Evolutionary conservation across 1,140 invertebrate genomes (phyloP).

Genomic region (Meloidogyne chitwoodi): DNA sequence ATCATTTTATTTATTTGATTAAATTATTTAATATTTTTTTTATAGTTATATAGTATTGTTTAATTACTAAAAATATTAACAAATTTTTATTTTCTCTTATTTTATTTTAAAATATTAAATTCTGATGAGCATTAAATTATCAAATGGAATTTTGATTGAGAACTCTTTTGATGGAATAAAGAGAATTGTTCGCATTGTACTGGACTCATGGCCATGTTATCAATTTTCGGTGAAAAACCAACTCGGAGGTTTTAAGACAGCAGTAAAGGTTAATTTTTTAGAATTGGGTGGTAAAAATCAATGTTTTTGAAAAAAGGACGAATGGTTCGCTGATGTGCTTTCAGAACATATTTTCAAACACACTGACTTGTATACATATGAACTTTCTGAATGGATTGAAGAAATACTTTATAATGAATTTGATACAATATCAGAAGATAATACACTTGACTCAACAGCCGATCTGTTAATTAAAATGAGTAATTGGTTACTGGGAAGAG

Average conservation of each 20-base stretch:
- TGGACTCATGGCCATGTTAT: conserved; percentile 11
- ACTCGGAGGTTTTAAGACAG: conserved; percentile 1
- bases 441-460: conserved; percentile 17
- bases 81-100: no score
- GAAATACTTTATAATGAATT: conserved; percentile 16
- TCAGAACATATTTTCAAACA: conserved; percentile 8
- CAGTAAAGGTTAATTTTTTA: background rate
- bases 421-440: conserved; percentile 10
- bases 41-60: no score
- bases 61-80: no score
- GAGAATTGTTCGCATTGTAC: background rate
- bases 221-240: conserved; percentile 21
- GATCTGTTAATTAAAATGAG: conserved; percentile 9
- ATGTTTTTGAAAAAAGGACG: background rate
- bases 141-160: background rate
- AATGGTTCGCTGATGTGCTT: conserved; percentile 7
- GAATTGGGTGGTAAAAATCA: background rate
- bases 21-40: no score
- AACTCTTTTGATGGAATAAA: background rate
- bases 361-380: background rate
- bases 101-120: background rate
- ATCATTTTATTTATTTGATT: no score
- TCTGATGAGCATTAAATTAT: background rate
- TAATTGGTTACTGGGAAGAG: conserved; percentile 3
- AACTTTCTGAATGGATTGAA: conserved; percentile 18